Base-by-base conservation (phyloP, 1,140 invertebrate species). In the Eueides isabella region DNA sequence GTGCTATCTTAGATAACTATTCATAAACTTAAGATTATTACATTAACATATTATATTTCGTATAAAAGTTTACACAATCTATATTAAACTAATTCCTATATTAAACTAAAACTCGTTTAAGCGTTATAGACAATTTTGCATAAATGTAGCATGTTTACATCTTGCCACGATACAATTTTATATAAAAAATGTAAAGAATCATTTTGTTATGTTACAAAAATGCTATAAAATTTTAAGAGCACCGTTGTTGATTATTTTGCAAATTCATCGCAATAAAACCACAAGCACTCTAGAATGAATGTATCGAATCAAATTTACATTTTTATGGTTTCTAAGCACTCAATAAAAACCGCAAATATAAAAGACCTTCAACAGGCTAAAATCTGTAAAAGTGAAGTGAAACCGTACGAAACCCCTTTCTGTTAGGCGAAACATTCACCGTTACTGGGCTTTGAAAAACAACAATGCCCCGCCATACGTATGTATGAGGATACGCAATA, bases 401-500 rank as follows among this genome's bases (percentile, higher is more conserved):
- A 87, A 81, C 80, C 78, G 67, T 81, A 81, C 74, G 76, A 85
- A 83, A 88, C 88, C 89, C 88, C 80, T 89, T 90, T 86, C 78
- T 83, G 80, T 82, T 83, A 69, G 79, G 82, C 80, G 84, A 90
- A 87, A 85, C 85, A 82, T 78, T 81, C 74, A 83, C 77, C 78
- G 78, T 78, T 80, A 80, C 85, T 82, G 74, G 80, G 82, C 88
- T 90, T 92, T 92, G 85, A 86, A 89, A 90, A 89, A 91, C 89
- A 92, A 92, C 91, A 92, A 92, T 92, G 82, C 82, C 84, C 76
- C 82, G 77, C 76, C 83, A 80, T 87, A 87, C 72, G 85, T 90
- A 89, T 89, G 85, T 87, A 87, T 88, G 87, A 87, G 87, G 83
- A 90, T 87, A 88, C 87, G 88, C 87, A 92, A 91, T 91, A 89